A percentile compares a stretch with the other conserved stretches of the same genome.
Conservation (phyloP, 2,888 invertebrate species). For the Platerodrilus igneus region DNA sequence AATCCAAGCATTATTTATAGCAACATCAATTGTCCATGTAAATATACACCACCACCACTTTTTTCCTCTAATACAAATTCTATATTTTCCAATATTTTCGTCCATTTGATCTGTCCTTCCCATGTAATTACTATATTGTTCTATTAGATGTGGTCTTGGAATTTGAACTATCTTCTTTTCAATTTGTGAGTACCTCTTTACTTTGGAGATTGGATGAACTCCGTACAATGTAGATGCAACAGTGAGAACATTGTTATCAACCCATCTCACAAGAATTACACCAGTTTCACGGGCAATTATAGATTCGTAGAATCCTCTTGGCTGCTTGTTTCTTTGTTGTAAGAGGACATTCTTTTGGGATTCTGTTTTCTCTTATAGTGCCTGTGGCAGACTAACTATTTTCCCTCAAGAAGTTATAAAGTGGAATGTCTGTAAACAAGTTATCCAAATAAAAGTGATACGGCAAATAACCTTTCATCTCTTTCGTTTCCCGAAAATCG, state of each 20-base stretch:
- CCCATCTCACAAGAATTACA: too few relatives aligned
- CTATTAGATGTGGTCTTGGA: slow-evolving; percentile 16
- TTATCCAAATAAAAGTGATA: slow-evolving; percentile 2
- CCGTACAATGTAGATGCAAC: slow-evolving; percentile 17
- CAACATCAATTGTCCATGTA: slow-evolving; percentile 25
- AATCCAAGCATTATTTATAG: slow-evolving; percentile 26
- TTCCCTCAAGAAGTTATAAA: too few relatives aligned
- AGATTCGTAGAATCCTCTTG: slow-evolving; percentile 17
- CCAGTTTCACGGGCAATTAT: slow-evolving; percentile 2
- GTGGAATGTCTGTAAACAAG: background rate
- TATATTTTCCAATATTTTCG: slow-evolving; percentile 27
- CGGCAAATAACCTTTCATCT: too few relatives aligned
- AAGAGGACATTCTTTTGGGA: background rate
- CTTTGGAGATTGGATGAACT: slow-evolving; percentile 11
- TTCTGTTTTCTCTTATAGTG: too few relatives aligned
- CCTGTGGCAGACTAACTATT: too few relatives aligned
- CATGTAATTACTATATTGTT: slow-evolving; percentile 20
- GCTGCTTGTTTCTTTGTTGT: too few relatives aligned
- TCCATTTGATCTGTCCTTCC: slow-evolving; percentile 25
- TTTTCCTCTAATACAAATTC: slow-evolving; percentile 31
- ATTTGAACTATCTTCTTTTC: slow-evolving; percentile 24
- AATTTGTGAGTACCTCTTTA: slow-evolving; percentile 19
- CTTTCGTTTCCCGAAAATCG: too few relatives aligned
- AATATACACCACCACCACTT: slow-evolving; percentile 31
- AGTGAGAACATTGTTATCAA: slow-evolving; percentile 24